Evolutionary conservation across 2,888 invertebrate genomes (phyloP).

Genomic region (Lasius platythorax): DNA sequence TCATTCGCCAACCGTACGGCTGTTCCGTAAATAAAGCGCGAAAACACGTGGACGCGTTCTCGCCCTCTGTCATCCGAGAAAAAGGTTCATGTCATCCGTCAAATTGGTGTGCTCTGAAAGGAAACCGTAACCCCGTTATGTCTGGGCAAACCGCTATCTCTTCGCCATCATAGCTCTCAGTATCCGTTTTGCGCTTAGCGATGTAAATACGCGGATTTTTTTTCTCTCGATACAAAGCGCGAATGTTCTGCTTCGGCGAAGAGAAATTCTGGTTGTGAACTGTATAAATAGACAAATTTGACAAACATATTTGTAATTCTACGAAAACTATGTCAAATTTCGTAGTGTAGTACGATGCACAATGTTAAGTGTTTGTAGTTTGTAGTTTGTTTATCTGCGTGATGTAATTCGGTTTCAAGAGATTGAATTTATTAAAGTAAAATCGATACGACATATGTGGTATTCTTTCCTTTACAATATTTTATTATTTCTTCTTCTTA

Average conservation of each 20-base stretch:
- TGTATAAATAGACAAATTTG: not conserved
- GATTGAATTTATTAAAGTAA: not conserved
- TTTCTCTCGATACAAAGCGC: not conserved
- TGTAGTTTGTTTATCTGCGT: not conserved
- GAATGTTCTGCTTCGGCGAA: not conserved
- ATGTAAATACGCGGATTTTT: slow-evolving; percentile 26
- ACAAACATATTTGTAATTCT: not conserved
- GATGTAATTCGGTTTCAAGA: not conserved
- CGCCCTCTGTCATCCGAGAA: slow-evolving; percentile 48
- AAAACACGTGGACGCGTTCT: slow-evolving; percentile 51
- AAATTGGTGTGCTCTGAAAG: slow-evolving; percentile 23
- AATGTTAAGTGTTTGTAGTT: not conserved
- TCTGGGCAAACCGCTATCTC: slow-evolving; percentile 19
- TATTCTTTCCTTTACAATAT: not conserved
- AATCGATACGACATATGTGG: not conserved
- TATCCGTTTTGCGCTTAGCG: slow-evolving; percentile 26
- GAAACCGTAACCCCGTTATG: slow-evolving; percentile 43
- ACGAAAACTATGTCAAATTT: not conserved
- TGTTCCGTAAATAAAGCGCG: slow-evolving; percentile 23
- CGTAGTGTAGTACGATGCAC: not conserved
- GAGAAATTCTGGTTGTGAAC: not conserved
- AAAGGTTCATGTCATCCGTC: slow-evolving; percentile 18
- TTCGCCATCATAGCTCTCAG: slow-evolving; percentile 35
- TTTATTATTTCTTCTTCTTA: not conserved
- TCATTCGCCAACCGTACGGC: not conserved